Conservation (phyloP, 2,797 vertebrate species). For the Manis javanica region DNA sequence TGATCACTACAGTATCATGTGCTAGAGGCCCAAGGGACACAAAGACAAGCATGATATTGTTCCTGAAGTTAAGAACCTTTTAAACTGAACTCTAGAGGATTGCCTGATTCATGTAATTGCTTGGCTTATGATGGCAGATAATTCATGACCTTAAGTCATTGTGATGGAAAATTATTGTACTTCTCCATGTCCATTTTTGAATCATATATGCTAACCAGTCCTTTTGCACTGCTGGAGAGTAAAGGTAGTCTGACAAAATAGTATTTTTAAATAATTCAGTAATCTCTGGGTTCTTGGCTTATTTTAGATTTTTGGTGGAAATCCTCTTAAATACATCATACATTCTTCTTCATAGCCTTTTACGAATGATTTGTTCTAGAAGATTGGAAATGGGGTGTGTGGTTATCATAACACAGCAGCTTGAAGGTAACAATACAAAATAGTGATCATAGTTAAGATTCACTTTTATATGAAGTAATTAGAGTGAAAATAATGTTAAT, state of each 20-base stretch:
- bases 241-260: neutral
- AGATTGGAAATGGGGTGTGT: neutral
- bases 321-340: neutral
- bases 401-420: neutral
- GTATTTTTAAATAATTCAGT: neutral
- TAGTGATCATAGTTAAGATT: neutral
- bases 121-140: neutral
- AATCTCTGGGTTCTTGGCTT: neutral
- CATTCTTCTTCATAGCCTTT: neutral
- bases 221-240: neutral
- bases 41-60: neutral
- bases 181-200: neutral
- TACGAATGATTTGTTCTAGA: neutral
- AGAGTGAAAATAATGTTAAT: neutral
- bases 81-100: neutral
- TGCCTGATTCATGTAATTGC: neutral
- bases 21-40: neutral
- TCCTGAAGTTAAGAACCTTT: neutral
- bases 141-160: neutral
- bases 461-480: neutral
- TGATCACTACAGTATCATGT: neutral
- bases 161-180: neutral
- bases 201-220: neutral
- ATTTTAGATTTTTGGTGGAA: neutral
- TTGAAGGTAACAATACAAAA: neutral